Percentiles rank a stretch among this genome's conserved stretches.
Conservation (phyloP, 2,888 invertebrate genomes). For the Idaea straminata region DNA sequence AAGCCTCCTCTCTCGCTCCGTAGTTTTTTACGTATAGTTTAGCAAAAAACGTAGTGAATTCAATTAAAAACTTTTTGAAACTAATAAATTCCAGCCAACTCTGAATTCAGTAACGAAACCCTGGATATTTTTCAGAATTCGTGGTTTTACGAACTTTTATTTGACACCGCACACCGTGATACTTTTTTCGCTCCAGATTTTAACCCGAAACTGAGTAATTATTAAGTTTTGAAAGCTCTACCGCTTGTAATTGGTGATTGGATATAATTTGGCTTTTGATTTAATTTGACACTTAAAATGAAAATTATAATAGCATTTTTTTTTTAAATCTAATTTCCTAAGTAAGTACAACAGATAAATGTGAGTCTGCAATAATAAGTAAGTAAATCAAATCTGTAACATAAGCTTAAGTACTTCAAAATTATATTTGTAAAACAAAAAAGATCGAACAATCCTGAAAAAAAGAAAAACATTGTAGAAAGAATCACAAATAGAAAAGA, state of each 20-base stretch:
- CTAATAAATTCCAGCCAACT: background rate
- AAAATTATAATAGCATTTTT: too few species aligned
- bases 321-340: too few species aligned
- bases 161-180: background rate
- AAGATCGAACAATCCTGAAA: background rate
- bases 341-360: too few species aligned
- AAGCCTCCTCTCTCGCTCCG: too few species aligned
- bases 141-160: background rate
- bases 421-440: background rate
- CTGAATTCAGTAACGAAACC: background rate
- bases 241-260: background rate
- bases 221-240: background rate
- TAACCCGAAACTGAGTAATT: background rate
- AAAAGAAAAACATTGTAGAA: background rate
- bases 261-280: background rate
- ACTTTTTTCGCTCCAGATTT: background rate
- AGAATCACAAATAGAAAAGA: background rate
- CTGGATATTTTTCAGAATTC: background rate
- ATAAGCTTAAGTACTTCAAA: too few species aligned
- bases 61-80: background rate
- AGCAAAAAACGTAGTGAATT: background rate
- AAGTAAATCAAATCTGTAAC: too few species aligned
- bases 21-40: too few species aligned
- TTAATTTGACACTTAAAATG: too few species aligned
- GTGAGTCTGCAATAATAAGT: too few species aligned